Conservation (phyloP, 2,113 vertebrate species). For the Eidolon helvum region DNA sequence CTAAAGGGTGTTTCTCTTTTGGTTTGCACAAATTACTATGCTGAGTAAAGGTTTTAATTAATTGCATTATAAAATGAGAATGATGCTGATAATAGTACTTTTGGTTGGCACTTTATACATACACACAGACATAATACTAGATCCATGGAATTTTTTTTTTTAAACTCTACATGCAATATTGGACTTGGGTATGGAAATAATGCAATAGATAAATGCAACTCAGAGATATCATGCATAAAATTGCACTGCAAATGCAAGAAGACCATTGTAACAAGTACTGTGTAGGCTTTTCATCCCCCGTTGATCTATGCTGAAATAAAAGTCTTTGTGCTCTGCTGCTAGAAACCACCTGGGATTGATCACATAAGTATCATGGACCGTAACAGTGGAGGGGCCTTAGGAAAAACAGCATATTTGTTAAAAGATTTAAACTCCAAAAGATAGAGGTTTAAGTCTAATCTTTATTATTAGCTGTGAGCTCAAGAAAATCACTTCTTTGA, state of each 20-base stretch:
- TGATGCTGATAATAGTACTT: not conserved
- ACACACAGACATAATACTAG: not conserved
- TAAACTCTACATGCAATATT: not conserved
- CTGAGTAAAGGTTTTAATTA: not conserved
- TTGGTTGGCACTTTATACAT: not conserved
- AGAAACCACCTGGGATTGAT: not conserved
- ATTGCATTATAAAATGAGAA: not conserved
- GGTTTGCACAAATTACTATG: not conserved
- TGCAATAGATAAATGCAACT: not conserved
- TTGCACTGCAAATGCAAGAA: not conserved
- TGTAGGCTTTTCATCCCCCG: not conserved
- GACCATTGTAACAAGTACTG: not conserved
- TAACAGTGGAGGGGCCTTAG: not conserved
- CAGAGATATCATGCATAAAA: not conserved
- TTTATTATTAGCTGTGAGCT: not conserved
- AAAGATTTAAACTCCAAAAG: not conserved
- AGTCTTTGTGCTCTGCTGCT: not conserved
- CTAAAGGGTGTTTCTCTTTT: not conserved
- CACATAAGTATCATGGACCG: not conserved
- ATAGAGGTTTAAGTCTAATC: not conserved
- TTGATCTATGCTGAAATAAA: not conserved
- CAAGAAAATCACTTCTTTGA: not conserved
- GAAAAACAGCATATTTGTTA: not conserved
- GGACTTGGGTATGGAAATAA: not conserved
- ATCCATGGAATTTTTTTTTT: not conserved